A percentile compares a stretch with the other conserved stretches of the same genome.
Evolutionary conservation across 2,797 vertebrate species (phyloP).

Genomic region (Ctenochaetus hawaiiensis): DNA sequence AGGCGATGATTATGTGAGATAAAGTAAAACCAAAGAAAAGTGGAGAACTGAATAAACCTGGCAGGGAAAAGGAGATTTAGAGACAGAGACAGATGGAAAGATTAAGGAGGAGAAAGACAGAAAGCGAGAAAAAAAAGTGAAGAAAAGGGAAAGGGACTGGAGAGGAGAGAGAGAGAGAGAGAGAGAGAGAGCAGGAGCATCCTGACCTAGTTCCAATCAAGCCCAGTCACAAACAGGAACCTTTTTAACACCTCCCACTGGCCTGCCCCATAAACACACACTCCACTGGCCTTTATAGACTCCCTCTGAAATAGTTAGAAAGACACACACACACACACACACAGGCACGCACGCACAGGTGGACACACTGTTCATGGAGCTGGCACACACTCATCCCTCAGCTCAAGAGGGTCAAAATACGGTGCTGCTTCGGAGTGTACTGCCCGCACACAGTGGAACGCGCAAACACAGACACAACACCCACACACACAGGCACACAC

Average conservation of each 20-base stretch:
- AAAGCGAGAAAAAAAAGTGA: background rate
- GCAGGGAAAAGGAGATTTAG: constrained; percentile 28
- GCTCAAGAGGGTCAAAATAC: constrained; percentile 41
- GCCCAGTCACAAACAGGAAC: constrained; percentile 50
- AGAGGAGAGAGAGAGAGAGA: background rate
- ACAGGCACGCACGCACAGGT: constrained; percentile 2
- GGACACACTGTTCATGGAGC: constrained; percentile 18
- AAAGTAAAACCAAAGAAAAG: background rate
- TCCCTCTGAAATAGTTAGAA: constrained; percentile 3
- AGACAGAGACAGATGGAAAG: constrained; percentile 31
- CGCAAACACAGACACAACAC: constrained; percentile 1
- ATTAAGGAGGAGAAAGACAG: constrained; percentile 26
- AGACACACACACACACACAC: constrained; percentile 23
- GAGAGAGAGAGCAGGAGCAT: constrained; percentile 39
- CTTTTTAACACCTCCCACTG: constrained; percentile 49
- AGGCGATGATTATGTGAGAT: background rate
- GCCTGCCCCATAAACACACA: constrained; percentile 62
- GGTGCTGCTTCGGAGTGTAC: constrained; percentile 22
- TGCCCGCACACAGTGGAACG: constrained; percentile 9
- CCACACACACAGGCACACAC: background rate
- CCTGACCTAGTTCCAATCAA: constrained; percentile 70
- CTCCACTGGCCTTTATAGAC: constrained; percentile 48
- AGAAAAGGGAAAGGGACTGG: constrained; percentile 1
- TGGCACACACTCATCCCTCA: constrained; percentile 43
- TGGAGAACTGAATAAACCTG: constrained; percentile 10